A percentile compares a stretch with the other conserved stretches of the same genome.
These are phyloP conservation scores for Philopotamus ludificatus DNA, from an alignment of 1,140 invertebrate genomes.

Conservation along the genomic window DNA sequence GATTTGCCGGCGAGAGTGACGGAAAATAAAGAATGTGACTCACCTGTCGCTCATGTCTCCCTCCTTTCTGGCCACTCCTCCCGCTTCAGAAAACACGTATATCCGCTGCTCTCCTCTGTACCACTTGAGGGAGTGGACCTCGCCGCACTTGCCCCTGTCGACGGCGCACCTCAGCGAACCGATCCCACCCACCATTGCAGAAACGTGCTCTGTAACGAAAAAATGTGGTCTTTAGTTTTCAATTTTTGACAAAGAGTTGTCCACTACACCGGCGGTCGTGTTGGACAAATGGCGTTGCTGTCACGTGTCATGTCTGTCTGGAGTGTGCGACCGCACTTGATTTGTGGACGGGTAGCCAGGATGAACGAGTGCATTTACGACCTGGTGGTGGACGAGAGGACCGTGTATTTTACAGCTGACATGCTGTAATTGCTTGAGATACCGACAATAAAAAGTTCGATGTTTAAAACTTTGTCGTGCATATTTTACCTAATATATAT, in stretches of 20 bases:
- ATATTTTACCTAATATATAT: too few relatives aligned
- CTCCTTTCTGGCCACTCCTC: slow-evolving; percentile 68
- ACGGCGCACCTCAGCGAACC: slow-evolving; percentile 74
- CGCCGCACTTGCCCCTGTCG: slow-evolving; percentile 73
- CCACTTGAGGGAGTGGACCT: slow-evolving; percentile 87
- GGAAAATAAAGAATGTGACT: slow-evolving; percentile 42
- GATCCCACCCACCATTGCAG: slow-evolving; percentile 61
- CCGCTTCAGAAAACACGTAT: slow-evolving; percentile 79
- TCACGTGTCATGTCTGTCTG: slow-evolving; percentile 12
- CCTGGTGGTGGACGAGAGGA: too few relatives aligned
- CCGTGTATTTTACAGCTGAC: too few relatives aligned
- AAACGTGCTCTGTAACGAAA: slow-evolving; percentile 49
- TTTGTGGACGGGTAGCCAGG: slow-evolving; percentile 10
- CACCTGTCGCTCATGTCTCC: slow-evolving; percentile 75
- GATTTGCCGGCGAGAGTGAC: background rate
- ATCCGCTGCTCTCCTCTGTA: slow-evolving; percentile 78
- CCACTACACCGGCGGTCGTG: background rate
- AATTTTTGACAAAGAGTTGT: slow-evolving; percentile 3
- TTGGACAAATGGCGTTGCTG: slow-evolving; percentile 12
- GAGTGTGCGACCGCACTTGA: slow-evolving; percentile 9
- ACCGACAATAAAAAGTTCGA: too few relatives aligned
- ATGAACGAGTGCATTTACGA: background rate
- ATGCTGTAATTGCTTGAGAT: background rate
- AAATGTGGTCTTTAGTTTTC: too few relatives aligned
- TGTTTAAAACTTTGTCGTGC: too few relatives aligned